Conservation (phyloP, 2,797 vertebrate genomes). For the Pipistrellus pygmaeus region DNA sequence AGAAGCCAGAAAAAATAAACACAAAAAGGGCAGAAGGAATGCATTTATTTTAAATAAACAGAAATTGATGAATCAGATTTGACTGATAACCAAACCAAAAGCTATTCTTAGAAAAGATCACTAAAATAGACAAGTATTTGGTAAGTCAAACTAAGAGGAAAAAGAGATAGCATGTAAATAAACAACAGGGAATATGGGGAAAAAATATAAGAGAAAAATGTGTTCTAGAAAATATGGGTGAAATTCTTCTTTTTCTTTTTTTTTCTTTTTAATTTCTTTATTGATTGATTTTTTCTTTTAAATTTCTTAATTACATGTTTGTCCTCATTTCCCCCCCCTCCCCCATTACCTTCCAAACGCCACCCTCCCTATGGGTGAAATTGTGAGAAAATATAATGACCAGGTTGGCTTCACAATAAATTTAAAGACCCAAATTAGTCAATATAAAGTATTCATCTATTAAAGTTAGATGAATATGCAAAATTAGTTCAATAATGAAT, state of each 20-base stretch:
- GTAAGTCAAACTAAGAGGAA: background rate
- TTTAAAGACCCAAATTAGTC: background rate
- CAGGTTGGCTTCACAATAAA: background rate
- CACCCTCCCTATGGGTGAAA: background rate
- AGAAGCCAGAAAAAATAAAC: conserved; percentile 26
- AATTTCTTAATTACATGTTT: too few species aligned
- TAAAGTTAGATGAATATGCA: background rate
- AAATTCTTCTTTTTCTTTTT: conserved; percentile 6
- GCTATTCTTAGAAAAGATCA: background rate
- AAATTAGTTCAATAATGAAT: background rate
- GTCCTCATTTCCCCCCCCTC: too few species aligned
- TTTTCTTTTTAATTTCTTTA: too few species aligned
- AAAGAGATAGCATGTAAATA: background rate
- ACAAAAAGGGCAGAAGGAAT: background rate
- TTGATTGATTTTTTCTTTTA: too few species aligned
- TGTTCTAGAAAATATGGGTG: conserved; percentile 1
- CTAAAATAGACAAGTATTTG: background rate
- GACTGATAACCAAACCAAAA: conserved; percentile 16
- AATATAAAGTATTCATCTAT: conserved; percentile 3
- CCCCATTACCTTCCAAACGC: too few species aligned
- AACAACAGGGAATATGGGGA: background rate
- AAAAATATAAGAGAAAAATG: background rate
- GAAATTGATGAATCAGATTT: background rate
- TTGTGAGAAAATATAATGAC: conserved; percentile 26
- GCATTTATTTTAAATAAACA: conserved; percentile 26